These are phyloP conservation scores for Alethe diademata DNA, from an alignment of 2,113 vertebrate species.

Conservation along the genomic window DNA sequence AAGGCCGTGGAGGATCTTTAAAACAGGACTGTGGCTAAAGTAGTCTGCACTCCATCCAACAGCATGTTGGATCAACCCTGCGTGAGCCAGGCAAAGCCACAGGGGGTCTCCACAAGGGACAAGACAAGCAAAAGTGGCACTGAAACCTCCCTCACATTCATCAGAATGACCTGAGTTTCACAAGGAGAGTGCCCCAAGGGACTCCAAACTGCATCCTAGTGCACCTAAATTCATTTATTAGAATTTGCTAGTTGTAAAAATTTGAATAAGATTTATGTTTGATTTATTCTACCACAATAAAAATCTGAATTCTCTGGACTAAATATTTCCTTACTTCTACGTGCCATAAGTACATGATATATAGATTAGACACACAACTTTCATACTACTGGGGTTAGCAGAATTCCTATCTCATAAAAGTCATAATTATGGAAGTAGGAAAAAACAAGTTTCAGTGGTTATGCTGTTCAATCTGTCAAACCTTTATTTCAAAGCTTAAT, in stretches of 20 bases:
- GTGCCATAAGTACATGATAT: neutral
- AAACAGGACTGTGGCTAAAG: neutral
- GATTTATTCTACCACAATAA: neutral
- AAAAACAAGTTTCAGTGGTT: neutral
- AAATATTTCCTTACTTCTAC: neutral
- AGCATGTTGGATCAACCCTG: no score
- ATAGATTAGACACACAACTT: neutral
- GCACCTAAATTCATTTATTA: neutral
- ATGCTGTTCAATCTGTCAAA: neutral
- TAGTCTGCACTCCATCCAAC: neutral
- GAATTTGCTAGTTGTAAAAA: neutral
- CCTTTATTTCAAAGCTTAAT: neutral
- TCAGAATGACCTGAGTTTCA: neutral
- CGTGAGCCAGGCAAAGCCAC: neutral
- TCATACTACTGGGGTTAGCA: neutral
- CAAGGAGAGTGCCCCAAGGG: neutral
- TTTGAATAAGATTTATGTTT: neutral
- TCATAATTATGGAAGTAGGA: neutral
- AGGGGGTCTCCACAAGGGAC: fast-evolving
- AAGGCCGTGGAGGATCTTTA: neutral
- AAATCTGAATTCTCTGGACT: neutral
- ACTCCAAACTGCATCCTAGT: neutral
- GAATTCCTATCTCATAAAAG: neutral
- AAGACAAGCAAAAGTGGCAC: neutral
- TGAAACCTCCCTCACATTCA: neutral